phyloP scores from a whole-genome alignment of 1,140 invertebrate species.

The Parasteatoda tepidariorum region DNA sequence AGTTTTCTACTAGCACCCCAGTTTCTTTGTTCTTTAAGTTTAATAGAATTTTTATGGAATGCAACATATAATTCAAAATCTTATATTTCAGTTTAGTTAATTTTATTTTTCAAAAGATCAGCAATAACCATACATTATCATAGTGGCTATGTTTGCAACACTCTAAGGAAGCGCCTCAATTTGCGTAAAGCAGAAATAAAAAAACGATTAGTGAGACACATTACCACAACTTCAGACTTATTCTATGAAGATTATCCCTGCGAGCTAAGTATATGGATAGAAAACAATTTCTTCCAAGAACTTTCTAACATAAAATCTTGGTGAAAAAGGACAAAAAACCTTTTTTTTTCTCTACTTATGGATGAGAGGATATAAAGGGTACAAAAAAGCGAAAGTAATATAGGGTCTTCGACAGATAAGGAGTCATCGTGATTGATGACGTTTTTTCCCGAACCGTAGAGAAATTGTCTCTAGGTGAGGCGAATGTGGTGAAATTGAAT shows the following conservation, averaged over 20 bases:
- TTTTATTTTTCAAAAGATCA: no score
- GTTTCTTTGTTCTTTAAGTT: no score
- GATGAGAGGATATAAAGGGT: conserved; percentile 24
- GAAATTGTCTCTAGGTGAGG: conserved; percentile 37
- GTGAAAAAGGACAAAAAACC: not conserved
- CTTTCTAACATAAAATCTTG: not conserved
- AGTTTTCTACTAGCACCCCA: no score
- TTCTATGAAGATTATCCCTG: not conserved
- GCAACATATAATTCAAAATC: no score
- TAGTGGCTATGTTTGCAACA: no score
- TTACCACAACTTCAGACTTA: no score
- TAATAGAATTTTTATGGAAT: no score
- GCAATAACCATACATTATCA: no score
- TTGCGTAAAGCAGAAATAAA: no score
- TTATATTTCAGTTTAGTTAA: no score
- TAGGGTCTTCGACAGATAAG: conserved; percentile 46
- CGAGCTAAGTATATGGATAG: not conserved
- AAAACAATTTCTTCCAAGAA: conserved; percentile 24
- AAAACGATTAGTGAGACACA: no score
- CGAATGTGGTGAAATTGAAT: conserved; percentile 6
- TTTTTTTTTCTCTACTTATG: conserved; percentile 12
- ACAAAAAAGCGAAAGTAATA: conserved; percentile 44
- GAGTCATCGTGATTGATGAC: conserved; percentile 27
- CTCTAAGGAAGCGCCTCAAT: no score
- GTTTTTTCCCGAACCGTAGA: conserved; percentile 17